A percentile compares a stretch with the other conserved stretches of the same genome.
These are phyloP conservation scores for Eulimnadia texana DNA, from an alignment of 1,140 invertebrate genomes.

Conservation along the genomic window DNA sequence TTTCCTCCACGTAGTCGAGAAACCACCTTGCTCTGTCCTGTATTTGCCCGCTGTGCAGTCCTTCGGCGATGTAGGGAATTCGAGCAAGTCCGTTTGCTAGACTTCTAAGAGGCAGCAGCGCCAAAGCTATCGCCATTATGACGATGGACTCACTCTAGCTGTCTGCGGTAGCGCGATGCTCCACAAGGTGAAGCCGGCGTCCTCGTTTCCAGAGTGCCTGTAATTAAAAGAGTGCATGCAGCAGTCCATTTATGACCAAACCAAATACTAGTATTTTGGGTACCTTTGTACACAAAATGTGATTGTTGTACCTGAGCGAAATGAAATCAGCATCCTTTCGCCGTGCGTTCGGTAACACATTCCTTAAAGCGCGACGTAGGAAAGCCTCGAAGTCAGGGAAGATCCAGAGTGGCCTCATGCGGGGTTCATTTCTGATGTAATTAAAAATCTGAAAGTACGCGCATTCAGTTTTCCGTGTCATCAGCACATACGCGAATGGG, in stretches of 20 bases:
- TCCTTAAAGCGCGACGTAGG: not conserved
- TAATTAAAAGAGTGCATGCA: not conserved
- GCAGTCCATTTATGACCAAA: not conserved
- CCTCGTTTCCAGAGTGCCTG: not conserved
- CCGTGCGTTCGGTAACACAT: not conserved
- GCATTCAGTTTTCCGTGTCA: not conserved
- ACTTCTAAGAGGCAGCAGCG: not conserved
- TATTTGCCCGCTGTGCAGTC: not conserved
- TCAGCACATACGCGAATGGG: not conserved
- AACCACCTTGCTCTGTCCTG: not conserved
- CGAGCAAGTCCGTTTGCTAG: not conserved
- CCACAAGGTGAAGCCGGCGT: not conserved
- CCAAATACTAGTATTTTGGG: not conserved
- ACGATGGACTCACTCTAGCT: not conserved
- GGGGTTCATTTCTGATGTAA: not conserved
- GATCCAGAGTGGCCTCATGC: not conserved
- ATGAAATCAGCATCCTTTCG: not conserved
- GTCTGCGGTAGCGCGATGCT: not conserved
- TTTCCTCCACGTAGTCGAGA: not conserved
- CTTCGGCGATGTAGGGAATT: not conserved
- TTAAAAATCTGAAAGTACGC: not conserved
- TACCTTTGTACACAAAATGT: not conserved
- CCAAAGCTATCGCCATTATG: not conserved
- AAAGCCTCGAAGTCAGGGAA: not conserved
- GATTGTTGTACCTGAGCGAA: not conserved